Conservation (phyloP, 2,797 vertebrate species). For the Centroberyx gerrardi region DNA sequence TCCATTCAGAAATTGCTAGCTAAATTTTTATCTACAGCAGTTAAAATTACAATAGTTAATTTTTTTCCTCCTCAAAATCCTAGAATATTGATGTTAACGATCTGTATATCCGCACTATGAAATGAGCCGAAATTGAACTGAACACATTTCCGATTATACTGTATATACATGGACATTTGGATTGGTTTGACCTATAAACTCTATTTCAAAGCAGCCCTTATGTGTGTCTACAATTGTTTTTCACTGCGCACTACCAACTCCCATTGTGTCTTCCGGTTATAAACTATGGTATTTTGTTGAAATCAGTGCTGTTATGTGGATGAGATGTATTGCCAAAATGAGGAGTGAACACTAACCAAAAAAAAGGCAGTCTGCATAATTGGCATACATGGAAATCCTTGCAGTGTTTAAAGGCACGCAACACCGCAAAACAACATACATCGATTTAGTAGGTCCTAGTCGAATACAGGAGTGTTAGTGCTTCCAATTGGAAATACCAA, state of each 20-base stretch:
- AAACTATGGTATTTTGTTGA: constrained; percentile 14
- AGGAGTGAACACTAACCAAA: neutral
- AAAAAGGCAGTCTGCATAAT: neutral
- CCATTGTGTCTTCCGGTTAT: constrained; percentile 2
- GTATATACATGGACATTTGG: neutral
- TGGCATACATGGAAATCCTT: neutral
- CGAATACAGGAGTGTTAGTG: constrained; percentile 3
- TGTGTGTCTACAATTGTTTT: constrained; percentile 18
- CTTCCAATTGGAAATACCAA: constrained; percentile 6
- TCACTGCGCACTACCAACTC: constrained; percentile 1
- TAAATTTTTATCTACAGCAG: neutral
- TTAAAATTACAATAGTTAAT: neutral
- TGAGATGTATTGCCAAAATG: neutral
- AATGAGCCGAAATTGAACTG: neutral
- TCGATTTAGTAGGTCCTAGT: neutral
- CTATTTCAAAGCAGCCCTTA: neutral
- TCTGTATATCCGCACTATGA: neutral
- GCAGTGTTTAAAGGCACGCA: neutral
- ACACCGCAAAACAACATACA: constrained; percentile 15
- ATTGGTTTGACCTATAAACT: constrained; percentile 3
- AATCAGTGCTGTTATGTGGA: constrained; percentile 28
- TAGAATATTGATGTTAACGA: neutral
- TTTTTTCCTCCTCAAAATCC: neutral
- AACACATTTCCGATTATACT: neutral
- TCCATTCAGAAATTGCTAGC: neutral